Base-by-base conservation (phyloP, 1,140 invertebrate species). In the Heliconius hewitsoni region DNA sequence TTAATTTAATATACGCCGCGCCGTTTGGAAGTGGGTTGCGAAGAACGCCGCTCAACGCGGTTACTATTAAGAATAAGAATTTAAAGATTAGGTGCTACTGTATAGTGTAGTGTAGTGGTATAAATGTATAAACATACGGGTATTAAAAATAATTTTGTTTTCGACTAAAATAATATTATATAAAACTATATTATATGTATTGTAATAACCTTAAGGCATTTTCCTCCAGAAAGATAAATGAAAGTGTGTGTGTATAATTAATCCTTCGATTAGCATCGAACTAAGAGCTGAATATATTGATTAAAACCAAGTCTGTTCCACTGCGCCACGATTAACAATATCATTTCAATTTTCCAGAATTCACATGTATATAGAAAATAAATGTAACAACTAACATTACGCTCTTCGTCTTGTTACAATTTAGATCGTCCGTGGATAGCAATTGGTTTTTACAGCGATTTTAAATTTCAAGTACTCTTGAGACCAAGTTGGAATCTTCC, bases 1-100 rank as follows among this genome's bases (percentile, higher is more conserved):
- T 87, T 90, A 89, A 91, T 92, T 91, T 90, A 91, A 92, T 91
- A 91, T 87, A 66, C 60, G 60, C 60, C 60, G 83, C 83, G 78
- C 80, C 72, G 85, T 88, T 86, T 87, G 73, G 42, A 84, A 87
- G 83, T 87, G 80, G 86, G 87, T 87, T 87, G 85, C 80, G 79
- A 82, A 82, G 81, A 84, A 83, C 71, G 76, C 76, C 76, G 71
- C 77, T 79, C 27, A 52, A 74, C 77, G 42, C 76, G 46, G 39
- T 73, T 79, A 76, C 77, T 80, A 77, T 78, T 50, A 60, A 76
- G 71, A 52, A 76, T 30, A 77, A 46, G 60, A 66, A 66, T 66
- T 66, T 66, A 66, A 66, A 16, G 3, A 30, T 5, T 16, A 23
- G 1, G 27, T 66, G 18, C 3, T 30, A 19, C 50, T 19, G 18